Percentiles rank a stretch among this genome's conserved stretches.
Conservation (phyloP, 2,888 invertebrate genomes). For the Papilio elwesi region DNA sequence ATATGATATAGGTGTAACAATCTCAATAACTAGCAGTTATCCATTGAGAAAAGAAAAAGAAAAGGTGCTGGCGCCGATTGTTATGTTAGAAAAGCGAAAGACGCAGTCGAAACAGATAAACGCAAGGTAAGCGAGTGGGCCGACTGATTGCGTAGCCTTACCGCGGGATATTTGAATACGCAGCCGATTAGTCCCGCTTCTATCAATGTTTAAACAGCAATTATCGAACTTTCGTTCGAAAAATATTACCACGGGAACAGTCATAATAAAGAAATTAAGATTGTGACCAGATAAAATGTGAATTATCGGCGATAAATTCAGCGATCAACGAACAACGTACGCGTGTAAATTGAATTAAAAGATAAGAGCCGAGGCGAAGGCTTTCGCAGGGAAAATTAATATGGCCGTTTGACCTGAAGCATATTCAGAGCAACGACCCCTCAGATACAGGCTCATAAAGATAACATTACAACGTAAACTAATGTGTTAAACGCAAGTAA, state of each 20-base stretch:
- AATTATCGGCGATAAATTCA: slow-evolving; percentile 70
- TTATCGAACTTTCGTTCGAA: slow-evolving; percentile 49
- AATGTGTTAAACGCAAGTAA: slow-evolving; percentile 55
- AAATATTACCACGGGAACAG: slow-evolving; percentile 52
- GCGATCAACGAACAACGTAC: slow-evolving; percentile 64
- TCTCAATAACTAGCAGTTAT: background rate
- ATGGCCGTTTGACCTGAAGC: slow-evolving; percentile 61
- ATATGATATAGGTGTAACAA: background rate
- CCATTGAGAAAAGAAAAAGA: background rate
- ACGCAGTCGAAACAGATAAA: slow-evolving; percentile 22
- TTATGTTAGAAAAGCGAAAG: slow-evolving; percentile 20
- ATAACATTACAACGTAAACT: slow-evolving; percentile 56
- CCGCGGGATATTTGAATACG: slow-evolving; percentile 36
- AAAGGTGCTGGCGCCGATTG: slow-evolving; percentile 16
- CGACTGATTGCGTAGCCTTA: slow-evolving; percentile 39
- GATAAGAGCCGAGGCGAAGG: slow-evolving; percentile 68
- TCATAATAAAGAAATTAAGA: slow-evolving; percentile 74
- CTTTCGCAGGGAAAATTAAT: slow-evolving; percentile 66
- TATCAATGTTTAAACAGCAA: slow-evolving; percentile 48
- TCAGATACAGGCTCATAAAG: slow-evolving; percentile 54
- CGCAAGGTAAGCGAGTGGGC: slow-evolving; percentile 37
- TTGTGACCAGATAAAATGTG: slow-evolving; percentile 63
- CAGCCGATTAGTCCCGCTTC: slow-evolving; percentile 45
- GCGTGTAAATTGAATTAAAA: slow-evolving; percentile 78
- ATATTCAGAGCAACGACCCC: slow-evolving; percentile 53